Percentiles rank a stretch among this genome's conserved stretches.
Evolutionary conservation across 2,113 vertebrate species (phyloP).

Genomic region (Peromyscus leucopus): DNA sequence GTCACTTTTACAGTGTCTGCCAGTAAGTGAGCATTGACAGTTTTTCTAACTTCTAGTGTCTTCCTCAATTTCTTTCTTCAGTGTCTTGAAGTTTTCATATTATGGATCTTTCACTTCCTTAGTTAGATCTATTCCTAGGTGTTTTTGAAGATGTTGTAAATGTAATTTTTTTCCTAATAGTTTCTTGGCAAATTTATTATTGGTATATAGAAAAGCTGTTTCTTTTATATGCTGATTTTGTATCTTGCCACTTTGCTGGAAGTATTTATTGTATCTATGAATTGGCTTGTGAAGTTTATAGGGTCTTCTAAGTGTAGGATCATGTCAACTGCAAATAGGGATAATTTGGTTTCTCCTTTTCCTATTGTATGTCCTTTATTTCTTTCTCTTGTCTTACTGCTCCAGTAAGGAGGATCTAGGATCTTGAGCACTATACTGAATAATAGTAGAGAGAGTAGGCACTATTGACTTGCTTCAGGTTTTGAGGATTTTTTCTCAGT

Average conservation of each 20-base stretch:
- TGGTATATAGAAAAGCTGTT: background rate
- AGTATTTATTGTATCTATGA: background rate
- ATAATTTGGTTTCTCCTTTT: background rate
- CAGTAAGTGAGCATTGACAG: background rate
- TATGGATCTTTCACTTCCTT: background rate
- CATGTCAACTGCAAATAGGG: background rate
- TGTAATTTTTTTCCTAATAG: background rate
- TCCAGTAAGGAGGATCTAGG: too few relatives aligned
- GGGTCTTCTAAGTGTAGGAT: background rate
- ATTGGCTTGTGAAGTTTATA: background rate
- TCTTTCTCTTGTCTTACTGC: background rate
- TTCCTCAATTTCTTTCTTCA: background rate
- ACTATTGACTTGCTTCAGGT: background rate
- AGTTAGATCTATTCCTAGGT: background rate
- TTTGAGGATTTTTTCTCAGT: background rate
- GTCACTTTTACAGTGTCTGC: background rate
- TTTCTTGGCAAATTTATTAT: background rate
- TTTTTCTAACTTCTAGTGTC: background rate
- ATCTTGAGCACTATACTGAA: background rate
- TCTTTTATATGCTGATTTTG: background rate
- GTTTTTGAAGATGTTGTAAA: background rate
- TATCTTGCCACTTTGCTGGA: background rate
- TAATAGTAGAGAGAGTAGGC: background rate
- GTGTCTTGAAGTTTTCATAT: background rate
- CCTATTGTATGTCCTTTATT: background rate